Evolutionary conservation across 2,797 vertebrate species (phyloP).

Genomic region (Podargus strigoides): DNA sequence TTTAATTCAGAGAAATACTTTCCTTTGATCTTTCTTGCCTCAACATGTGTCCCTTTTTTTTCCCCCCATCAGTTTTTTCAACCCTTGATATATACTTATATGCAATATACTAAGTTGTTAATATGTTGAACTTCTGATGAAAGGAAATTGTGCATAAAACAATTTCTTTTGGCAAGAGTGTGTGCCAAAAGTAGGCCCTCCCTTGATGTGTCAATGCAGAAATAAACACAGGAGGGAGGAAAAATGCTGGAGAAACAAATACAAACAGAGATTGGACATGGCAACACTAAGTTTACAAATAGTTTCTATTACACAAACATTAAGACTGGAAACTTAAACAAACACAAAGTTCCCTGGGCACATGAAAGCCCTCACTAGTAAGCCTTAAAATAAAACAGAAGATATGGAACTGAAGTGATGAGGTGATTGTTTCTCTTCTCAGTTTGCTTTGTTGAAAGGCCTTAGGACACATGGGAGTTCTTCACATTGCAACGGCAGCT

Average conservation of each 20-base stretch:
- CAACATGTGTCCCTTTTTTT: constrained; percentile 55
- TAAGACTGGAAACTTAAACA: constrained; percentile 65
- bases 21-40: constrained; percentile 39
- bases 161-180: constrained; percentile 69
- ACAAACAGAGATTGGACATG: constrained; percentile 63
- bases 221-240: constrained; percentile 69
- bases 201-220: constrained; percentile 74
- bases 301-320: constrained; percentile 71
- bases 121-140: constrained; percentile 68
- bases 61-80: constrained; percentile 22
- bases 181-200: constrained; percentile 62
- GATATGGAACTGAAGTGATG: constrained; percentile 43
- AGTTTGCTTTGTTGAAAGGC: neutral
- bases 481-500: neutral
- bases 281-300: constrained; percentile 69
- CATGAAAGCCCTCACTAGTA: constrained; percentile 64
- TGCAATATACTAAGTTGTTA: constrained; percentile 48
- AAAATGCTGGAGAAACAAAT: constrained; percentile 68
- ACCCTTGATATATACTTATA: constrained; percentile 20
- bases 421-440: constrained; percentile 36
- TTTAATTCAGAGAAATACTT: constrained; percentile 15
- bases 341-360: constrained; percentile 57
- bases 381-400: constrained; percentile 39
- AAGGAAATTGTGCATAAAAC: constrained; percentile 67
- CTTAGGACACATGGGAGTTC: neutral